phyloP scores from a whole-genome alignment of 1,140 invertebrate genomes.

The Drosophila teissieri region DNA sequence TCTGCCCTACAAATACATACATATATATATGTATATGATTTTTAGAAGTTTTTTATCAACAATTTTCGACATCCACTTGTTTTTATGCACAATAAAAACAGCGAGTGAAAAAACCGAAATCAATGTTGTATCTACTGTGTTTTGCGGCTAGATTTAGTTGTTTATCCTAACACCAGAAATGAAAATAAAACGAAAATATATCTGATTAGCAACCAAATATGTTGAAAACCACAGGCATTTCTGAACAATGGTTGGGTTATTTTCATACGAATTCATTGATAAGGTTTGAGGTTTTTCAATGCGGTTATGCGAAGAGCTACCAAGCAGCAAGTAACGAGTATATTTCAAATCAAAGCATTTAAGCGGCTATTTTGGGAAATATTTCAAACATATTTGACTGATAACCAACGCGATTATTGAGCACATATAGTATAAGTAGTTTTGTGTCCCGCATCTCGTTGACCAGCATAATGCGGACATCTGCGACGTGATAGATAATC shows the following conservation, averaged over 20 bases:
- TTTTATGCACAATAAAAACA: slow-evolving; percentile 18
- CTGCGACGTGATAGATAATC: slow-evolving; percentile 48
- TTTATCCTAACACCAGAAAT: slow-evolving; percentile 37
- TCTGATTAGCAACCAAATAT: slow-evolving; percentile 14
- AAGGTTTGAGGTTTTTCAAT: slow-evolving; percentile 9
- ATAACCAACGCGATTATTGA: slow-evolving; percentile 1
- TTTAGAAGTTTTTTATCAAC: slow-evolving; percentile 43
- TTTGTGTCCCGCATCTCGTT: slow-evolving; percentile 21
- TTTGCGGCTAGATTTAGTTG: slow-evolving; percentile 30
- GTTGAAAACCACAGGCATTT: slow-evolving; percentile 23
- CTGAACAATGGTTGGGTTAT: background rate
- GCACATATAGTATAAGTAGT: background rate
- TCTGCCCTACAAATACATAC: slow-evolving; percentile 7
- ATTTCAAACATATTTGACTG: background rate
- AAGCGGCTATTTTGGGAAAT: background rate
- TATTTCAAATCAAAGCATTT: background rate
- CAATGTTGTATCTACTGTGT: slow-evolving; percentile 40
- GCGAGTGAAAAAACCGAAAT: slow-evolving; percentile 21
- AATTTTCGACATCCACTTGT: slow-evolving; percentile 24
- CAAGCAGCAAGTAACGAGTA: background rate
- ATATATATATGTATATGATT: slow-evolving; percentile 20
- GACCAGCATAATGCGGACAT: slow-evolving; percentile 57
- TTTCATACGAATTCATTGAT: slow-evolving; percentile 15
- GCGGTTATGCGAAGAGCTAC: background rate
- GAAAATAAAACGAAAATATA: slow-evolving; percentile 4